Conservation (phyloP, 2,888 invertebrate genomes). For the Hedychridium roseum region DNA sequence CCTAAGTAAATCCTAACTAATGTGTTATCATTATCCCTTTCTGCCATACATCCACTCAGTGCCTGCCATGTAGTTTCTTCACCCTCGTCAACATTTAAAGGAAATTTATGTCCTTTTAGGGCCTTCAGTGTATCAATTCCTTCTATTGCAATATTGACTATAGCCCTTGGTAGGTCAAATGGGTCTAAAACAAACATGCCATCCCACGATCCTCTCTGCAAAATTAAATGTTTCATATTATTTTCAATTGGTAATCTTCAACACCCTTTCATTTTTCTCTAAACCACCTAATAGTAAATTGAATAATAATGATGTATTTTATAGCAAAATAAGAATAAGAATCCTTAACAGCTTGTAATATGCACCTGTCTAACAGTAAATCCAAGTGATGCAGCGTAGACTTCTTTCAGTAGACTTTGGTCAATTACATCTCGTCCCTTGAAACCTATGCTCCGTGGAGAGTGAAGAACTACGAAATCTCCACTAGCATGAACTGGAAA, state of each 20-base stretch:
- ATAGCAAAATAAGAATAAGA: no score
- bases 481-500: conserved; percentile 69
- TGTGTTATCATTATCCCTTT: conserved; percentile 71
- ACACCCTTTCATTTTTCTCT: no score
- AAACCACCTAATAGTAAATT: no score
- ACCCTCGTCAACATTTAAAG: conserved; percentile 70
- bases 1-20: conserved; percentile 73
- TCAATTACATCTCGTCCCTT: conserved; percentile 71
- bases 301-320: no score
- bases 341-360: no score
- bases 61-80: conserved; percentile 71
- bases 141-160: conserved; percentile 75
- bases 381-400: conserved; percentile 77
- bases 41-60: conserved; percentile 69
- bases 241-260: no score
- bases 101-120: conserved; percentile 65
- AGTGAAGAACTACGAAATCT: conserved; percentile 75
- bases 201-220: conserved; percentile 75
- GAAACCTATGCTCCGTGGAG: conserved; percentile 75
- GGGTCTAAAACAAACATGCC: conserved; percentile 76
- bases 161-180: conserved; percentile 77
- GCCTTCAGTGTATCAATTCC: conserved; percentile 66
- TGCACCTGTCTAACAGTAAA: conserved; percentile 75
- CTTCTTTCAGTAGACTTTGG: conserved; percentile 74
- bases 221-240: no score